Evolutionary conservation across 2,888 invertebrate species (phyloP).

Genomic region (Hydrotaea diabolus): DNA sequence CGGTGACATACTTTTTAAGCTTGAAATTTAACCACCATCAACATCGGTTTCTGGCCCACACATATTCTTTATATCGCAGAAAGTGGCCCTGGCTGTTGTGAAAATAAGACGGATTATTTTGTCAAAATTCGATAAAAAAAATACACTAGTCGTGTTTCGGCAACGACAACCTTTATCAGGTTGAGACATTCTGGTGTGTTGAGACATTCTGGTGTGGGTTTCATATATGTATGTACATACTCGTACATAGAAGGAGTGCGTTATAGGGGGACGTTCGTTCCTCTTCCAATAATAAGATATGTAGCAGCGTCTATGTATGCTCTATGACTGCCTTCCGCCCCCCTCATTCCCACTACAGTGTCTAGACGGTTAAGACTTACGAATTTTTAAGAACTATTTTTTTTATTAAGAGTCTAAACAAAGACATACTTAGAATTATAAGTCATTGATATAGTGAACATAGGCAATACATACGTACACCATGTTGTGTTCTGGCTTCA

Average conservation of each 20-base stretch:
- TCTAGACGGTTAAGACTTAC: background rate
- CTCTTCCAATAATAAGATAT: background rate
- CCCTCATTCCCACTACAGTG: background rate
- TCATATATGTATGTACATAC: background rate
- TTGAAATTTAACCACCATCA: too few relatives aligned
- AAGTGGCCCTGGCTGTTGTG: too few relatives aligned
- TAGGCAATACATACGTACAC: background rate
- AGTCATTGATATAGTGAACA: background rate
- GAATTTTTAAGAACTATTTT: background rate
- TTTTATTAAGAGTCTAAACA: background rate
- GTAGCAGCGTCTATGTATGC: background rate
- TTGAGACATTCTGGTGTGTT: too few relatives aligned
- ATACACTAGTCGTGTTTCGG: too few relatives aligned
- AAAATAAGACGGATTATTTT: too few relatives aligned
- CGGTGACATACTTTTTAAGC: too few relatives aligned
- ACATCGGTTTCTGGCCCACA: too few relatives aligned
- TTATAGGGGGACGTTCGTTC: background rate
- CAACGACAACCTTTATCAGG: too few relatives aligned
- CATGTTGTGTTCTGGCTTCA: constrained; percentile 7
- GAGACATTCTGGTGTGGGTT: background rate
- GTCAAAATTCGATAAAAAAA: too few relatives aligned
- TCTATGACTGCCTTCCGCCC: background rate
- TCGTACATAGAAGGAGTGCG: background rate
- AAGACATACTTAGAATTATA: background rate
- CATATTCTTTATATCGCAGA: too few relatives aligned